Evolutionary conservation across 2,113 vertebrate species (phyloP).

Genomic region (Oenanthe oenanthe): DNA sequence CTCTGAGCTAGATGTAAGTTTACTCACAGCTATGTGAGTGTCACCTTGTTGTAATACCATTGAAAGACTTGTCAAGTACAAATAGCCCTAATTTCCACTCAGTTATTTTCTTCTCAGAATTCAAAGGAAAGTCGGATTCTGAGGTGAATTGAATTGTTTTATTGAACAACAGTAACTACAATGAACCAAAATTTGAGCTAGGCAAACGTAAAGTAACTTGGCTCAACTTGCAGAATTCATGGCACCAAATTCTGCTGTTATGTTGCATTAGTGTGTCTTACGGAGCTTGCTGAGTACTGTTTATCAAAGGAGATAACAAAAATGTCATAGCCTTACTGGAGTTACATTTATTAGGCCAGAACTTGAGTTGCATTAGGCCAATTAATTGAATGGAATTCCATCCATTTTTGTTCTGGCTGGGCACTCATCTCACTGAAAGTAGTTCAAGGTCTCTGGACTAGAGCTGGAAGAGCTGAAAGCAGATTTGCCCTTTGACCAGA

Average conservation of each 20-base stretch:
- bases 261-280: not conserved
- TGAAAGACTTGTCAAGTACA: not conserved
- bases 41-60: not conserved
- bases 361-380: not conserved
- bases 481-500: not conserved
- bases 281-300: not conserved
- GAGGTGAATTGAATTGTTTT: not conserved
- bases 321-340: not conserved
- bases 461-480: not conserved
- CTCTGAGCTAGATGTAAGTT: not conserved
- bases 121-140: not conserved
- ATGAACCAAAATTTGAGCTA: not conserved
- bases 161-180: not conserved
- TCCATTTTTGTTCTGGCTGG: not conserved
- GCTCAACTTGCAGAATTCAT: not conserved
- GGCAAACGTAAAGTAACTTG: not conserved
- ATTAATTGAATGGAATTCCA: slow-evolving; percentile 5
- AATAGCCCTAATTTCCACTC: not conserved
- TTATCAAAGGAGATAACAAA: not conserved
- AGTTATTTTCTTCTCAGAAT: not conserved
- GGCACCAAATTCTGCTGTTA: not conserved
- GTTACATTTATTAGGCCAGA: not conserved
- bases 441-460: not conserved
- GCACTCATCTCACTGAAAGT: not conserved
- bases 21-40: not conserved